Evolutionary conservation across 2,113 vertebrate species (phyloP).

Genomic region (Brachyhypopomus occidentalis): DNA sequence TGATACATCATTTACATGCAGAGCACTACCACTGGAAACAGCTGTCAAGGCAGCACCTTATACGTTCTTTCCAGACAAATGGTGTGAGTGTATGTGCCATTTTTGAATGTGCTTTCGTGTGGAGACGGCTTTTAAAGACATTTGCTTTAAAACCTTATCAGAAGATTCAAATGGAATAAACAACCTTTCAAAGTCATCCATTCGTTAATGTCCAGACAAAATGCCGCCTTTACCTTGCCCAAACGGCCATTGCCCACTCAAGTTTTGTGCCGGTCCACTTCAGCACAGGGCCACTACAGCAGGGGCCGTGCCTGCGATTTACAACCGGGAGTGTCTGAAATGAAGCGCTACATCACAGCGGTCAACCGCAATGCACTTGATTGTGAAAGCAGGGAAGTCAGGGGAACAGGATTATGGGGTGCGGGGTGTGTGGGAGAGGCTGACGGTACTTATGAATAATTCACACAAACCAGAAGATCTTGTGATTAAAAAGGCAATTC

Average conservation of each 20-base stretch:
- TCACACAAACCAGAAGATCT: slow-evolving; percentile 6
- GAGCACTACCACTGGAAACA: slow-evolving; percentile 28
- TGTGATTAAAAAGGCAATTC: slow-evolving; percentile 51
- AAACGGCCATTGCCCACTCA: too few relatives aligned
- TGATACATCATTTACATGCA: slow-evolving; percentile 32
- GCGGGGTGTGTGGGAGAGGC: slow-evolving; percentile 6
- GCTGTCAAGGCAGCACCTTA: slow-evolving; percentile 14
- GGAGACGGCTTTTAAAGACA: too few relatives aligned
- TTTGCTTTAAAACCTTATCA: too few relatives aligned
- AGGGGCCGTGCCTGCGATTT: slow-evolving; percentile 5
- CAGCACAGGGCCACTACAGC: background rate
- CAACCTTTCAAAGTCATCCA: too few relatives aligned
- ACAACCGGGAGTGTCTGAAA: slow-evolving; percentile 28
- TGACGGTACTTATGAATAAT: slow-evolving; percentile 47
- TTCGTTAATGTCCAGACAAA: too few relatives aligned
- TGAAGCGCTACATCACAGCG: slow-evolving; percentile 31
- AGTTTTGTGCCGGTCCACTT: background rate
- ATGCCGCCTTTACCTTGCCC: too few relatives aligned
- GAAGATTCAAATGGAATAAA: too few relatives aligned
- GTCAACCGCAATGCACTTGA: slow-evolving; percentile 31
- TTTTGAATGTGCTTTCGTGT: too few relatives aligned
- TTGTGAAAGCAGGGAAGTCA: background rate
- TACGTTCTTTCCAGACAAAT: background rate
- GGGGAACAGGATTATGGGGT: slow-evolving; percentile 1
- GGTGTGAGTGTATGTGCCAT: background rate